Base-by-base conservation (phyloP, 2,888 invertebrate genomes). In the Megaustenia siamemsis region DNA sequence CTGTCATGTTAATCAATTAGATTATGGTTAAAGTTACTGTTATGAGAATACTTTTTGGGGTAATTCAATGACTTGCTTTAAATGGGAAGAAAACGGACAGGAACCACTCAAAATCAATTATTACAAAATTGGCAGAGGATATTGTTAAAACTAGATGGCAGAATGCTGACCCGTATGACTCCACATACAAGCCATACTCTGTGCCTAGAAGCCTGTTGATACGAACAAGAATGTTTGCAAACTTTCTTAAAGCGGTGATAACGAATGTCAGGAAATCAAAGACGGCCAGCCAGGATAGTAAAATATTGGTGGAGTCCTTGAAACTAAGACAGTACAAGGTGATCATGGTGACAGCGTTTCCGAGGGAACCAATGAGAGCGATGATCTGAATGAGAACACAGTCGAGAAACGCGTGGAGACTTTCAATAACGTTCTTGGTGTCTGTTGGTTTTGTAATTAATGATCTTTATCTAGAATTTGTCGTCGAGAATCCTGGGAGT, bases 71-170 rank as follows among this genome's bases (percentile, higher is more conserved):
- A 1, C 43, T 35, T 0, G 66, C 77, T 28, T 68, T 66, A 21
- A 83, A 69, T 1, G 83, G 83, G 28, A 49, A 83, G 28, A 35
- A 68, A 35, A 83, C 83, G n/a, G 53, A 77, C 1, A 83, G 63
- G 38, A 68, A 49, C n/a, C 83, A 5, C 53, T 83, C 83, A 24
- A 77, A 12, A n/a, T 77, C 60, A 21, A 82, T 75, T 28, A 82
- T 24, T 18, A 40, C 63, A 1, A 75, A 21, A 38, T 82, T 75
- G 15, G 28, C 4, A 15, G 12, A 10, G 10, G 45, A 60, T n/a
- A 82, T 40, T 5, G 66, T 15, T 45, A 69, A 24, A 0, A 63
- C 1, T 5, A 53, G 8, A 28, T 60, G 32, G 8, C 40, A 2
- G 18, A 32, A 18, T n/a, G 63, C 10, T 1, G n/a, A 15, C 12